Base-by-base conservation (phyloP, 1,140 invertebrate species). In the Monomorium pharaonis region DNA sequence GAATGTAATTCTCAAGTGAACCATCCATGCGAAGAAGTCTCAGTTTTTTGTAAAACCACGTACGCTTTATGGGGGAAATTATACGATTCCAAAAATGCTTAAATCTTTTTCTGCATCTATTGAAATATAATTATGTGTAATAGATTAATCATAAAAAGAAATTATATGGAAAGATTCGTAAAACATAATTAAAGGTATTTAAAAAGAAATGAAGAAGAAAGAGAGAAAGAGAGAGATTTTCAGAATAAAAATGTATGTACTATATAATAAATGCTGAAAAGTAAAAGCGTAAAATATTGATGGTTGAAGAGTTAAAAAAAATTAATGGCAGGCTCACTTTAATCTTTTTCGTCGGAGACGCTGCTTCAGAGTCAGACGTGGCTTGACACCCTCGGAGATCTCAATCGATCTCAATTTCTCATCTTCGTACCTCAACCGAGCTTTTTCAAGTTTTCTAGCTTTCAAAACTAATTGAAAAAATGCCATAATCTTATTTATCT, bases 1-100 rank as follows among this genome's bases (percentile, higher is more conserved):
- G 72, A n/a, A 96, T 90, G 74, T 95, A 96, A 92, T 96, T 96
- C 77, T 96, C 96, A 70, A 96, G 95, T 4, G 96, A 95, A 49
- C 96, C 96, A 37, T 96, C 94, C 12, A 95, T 95, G 86, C 91
- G 94, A 10, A 96, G 84, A n/a, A 95, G 94, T 54, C 94, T 78
- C 16, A 92, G 91, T 56, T 95, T 95, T 85, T 94, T 93, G 9
- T 94, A 92, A 47, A 95, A 62, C 88, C 94, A 95, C 10, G 94
- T 93, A 47, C 94, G 90, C 63, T 95, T 93, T 1, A 94, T 92
- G 27, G 87, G 58, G 0, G 76, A 80, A 0, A 93, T 92, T 56
- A 91, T 89, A 84, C 92, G 94, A 21, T 80, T 90, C 21, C 94
- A 93, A 9, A 92, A 91, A 14, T 92, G 88, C 4, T 89, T 91